Base-by-base conservation (phyloP, 2,113 vertebrate genomes). In the Cyrtonyx montezumae region DNA sequence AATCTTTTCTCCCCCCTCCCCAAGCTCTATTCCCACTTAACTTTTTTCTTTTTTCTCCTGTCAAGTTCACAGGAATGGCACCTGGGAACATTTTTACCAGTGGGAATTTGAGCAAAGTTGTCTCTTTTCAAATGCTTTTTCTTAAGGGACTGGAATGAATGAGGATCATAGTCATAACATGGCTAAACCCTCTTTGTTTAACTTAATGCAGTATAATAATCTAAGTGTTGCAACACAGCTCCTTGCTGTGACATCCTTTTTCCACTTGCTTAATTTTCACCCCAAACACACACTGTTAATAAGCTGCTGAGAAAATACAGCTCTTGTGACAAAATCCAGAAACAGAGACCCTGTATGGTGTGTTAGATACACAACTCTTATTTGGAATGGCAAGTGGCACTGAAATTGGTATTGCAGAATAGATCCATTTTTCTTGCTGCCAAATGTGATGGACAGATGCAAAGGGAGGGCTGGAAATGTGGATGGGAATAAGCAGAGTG, bases 321-420 rank as follows among this genome's bases (percentile, higher is more conserved):
- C 61, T 95, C 96, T 92, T 78, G 82, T 96, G 96, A 96, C 93
- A 96, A 91, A 97, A 86, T 81, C 94, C 97, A 97, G 97, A 96
- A 96, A 89, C 88, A 19, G 89, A 95, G 91, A 36, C 77, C 65
- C 82, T 92, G 85, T 70, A 88, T 76, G 88, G 93, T 49, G 84
- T 79, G 91, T 81, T 95, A 91, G 86, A 88, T 90, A 94, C 90
- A 94, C 91, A 96, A 37, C 75, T 87, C 87, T 87, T 96, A 95
- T 96, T 95, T 94, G 91, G 90, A 94, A 90, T 97, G 94, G 94
- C 95, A 95, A 96, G 94, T 91, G 95, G 93, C 94, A 95, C 90
- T 79, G 92, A 90, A 96, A 94, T 78, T 78, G 79, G 88, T 90
- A 86, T 53, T 90, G 94, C 90, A 94, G 91, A 95, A 95, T 30